Conservation (phyloP, 1,140 invertebrate genomes). For the Lineus longissimus region DNA sequence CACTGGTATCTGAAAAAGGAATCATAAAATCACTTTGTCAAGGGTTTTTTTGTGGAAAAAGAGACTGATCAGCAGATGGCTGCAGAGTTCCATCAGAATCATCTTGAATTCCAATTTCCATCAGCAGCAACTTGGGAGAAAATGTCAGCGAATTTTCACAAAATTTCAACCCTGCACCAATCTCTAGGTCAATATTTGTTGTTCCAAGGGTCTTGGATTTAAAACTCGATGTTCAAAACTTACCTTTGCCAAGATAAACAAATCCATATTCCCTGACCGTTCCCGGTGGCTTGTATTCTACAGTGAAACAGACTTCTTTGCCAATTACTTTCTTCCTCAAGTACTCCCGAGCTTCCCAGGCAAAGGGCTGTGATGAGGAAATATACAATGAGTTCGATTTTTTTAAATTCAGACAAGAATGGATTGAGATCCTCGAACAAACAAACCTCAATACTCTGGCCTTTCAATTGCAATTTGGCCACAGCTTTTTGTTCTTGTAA, state of each 20-base stretch:
- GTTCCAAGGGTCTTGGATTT: too few relatives aligned
- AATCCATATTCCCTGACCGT: conserved; percentile 81
- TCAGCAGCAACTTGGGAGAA: background rate
- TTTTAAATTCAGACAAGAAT: background rate
- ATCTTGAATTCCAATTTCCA: too few relatives aligned
- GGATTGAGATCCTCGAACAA: background rate
- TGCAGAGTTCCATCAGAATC: too few relatives aligned
- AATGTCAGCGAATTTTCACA: too few relatives aligned
- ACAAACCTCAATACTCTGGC: background rate
- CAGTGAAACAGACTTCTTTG: conserved; percentile 76
- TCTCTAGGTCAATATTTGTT: too few relatives aligned
- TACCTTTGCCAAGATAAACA: conserved; percentile 79
- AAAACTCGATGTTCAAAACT: too few relatives aligned
- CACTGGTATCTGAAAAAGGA: conserved; percentile 61
- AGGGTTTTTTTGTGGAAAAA: too few relatives aligned
- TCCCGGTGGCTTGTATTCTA: conserved; percentile 57
- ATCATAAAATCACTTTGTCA: too few relatives aligned
- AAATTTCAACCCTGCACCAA: too few relatives aligned
- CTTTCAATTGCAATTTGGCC: too few relatives aligned
- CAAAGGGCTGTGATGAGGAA: conserved; percentile 66
- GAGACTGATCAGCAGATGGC: too few relatives aligned
- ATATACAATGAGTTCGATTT: background rate
- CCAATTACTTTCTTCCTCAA: conserved; percentile 88
- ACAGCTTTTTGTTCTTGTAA: too few relatives aligned
- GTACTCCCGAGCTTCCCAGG: conserved; percentile 94